Conservation (phyloP, 2,888 invertebrate species). For the Lobophora halterata region DNA sequence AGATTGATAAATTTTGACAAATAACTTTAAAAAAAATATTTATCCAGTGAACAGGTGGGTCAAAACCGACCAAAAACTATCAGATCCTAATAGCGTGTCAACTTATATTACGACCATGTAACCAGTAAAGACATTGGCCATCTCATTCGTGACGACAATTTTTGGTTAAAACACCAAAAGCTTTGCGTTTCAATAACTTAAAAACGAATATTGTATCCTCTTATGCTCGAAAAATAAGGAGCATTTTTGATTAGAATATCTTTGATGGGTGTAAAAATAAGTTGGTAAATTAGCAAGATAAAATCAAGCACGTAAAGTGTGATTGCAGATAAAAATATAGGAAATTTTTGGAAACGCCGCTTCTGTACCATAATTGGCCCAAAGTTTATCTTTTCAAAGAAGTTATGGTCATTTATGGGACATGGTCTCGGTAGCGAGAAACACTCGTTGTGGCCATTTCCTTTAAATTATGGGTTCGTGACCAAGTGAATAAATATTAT, state of each 20-base stretch:
- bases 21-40: no score
- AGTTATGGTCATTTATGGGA: conserved; percentile 67
- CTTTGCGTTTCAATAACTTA: no score
- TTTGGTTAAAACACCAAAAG: conserved; percentile 41
- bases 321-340: conserved; percentile 68
- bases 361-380: conserved; percentile 66
- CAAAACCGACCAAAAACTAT: conserved; percentile 37
- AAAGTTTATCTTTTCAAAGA: conserved; percentile 73
- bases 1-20: no score
- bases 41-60: conserved; percentile 1
- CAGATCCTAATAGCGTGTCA: conserved; percentile 59
- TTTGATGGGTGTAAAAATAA: conserved; percentile 9
- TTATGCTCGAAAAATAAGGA: background rate
- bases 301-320: conserved; percentile 64
- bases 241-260: background rate
- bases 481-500: conserved; percentile 32
- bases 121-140: conserved; percentile 59
- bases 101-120: conserved; percentile 67
- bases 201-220: background rate
- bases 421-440: conserved; percentile 53
- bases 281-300: conserved; percentile 55
- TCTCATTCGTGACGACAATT: conserved; percentile 67
- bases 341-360: conserved; percentile 74
- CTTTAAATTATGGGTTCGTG: conserved; percentile 61
- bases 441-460: conserved; percentile 35